Percentiles rank a stretch among this genome's conserved stretches.
These are phyloP conservation scores for Aviceda subcristata DNA, from an alignment of 2,113 vertebrate species.

Conservation along the genomic window DNA sequence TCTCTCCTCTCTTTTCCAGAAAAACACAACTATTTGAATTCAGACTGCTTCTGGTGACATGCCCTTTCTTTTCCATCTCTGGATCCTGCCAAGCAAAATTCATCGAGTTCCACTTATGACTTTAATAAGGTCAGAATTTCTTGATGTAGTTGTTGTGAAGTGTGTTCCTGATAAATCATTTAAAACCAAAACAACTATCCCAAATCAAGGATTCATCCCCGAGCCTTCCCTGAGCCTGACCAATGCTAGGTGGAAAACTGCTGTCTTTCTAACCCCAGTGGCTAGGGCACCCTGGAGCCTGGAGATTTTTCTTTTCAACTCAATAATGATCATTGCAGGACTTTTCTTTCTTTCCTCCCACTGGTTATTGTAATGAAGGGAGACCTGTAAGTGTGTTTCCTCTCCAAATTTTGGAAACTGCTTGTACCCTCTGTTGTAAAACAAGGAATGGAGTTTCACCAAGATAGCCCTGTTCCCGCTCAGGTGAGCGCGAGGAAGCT, in stretches of 20 bases:
- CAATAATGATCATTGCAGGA: not conserved
- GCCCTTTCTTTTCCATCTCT: not conserved
- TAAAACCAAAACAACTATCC: not conserved
- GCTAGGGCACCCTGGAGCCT: not conserved
- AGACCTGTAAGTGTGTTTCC: not conserved
- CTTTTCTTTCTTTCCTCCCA: not conserved
- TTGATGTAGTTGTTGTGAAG: not conserved
- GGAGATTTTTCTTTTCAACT: not conserved
- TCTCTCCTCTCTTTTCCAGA: not conserved
- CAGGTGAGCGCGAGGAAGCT: not conserved
- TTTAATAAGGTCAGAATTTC: not conserved
- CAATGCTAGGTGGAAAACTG: not conserved
- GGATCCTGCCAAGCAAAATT: not conserved
- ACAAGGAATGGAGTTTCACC: not conserved
- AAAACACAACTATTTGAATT: not conserved
- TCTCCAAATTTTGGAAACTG: not conserved
- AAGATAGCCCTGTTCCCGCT: not conserved
- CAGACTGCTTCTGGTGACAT: not conserved
- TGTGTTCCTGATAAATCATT: not conserved
- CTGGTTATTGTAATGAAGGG: not conserved
- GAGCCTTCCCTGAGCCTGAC: not conserved
- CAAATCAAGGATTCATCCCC: not conserved
- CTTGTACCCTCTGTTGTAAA: not conserved
- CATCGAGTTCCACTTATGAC: not conserved
- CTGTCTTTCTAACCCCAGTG: not conserved